Conservation (phyloP, 2,113 vertebrate genomes). For the Hirundichthys speculiger region DNA sequence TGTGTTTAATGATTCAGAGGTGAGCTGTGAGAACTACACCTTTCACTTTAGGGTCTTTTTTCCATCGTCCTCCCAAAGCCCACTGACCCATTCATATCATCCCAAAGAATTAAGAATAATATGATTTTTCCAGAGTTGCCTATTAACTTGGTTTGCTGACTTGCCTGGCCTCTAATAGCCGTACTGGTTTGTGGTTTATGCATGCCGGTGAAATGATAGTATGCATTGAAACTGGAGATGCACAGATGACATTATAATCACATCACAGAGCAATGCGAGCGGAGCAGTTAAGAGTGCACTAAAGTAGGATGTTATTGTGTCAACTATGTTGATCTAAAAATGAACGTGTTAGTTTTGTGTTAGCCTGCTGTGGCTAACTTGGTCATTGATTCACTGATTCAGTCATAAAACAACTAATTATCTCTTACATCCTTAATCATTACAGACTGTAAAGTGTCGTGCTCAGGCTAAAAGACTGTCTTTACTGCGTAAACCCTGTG, state of each 20-base stretch:
- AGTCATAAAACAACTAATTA: slow-evolving; percentile 14
- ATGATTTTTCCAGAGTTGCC: slow-evolving; percentile 44
- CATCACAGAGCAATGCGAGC: slow-evolving; percentile 23
- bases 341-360: neutral
- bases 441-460: slow-evolving; percentile 3
- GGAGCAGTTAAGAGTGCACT: slow-evolving; percentile 12
- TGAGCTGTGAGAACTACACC: slow-evolving; percentile 42
- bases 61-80: slow-evolving; percentile 25
- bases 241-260: slow-evolving; percentile 38
- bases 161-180: slow-evolving; percentile 42
- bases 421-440: neutral
- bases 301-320: slow-evolving; percentile 9
- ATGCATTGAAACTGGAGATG: slow-evolving; percentile 40
- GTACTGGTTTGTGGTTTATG: slow-evolving; percentile 50
- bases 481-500: slow-evolving; percentile 23
- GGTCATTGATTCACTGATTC: slow-evolving; percentile 9
- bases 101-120: slow-evolving; percentile 26
- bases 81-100: slow-evolving; percentile 32
- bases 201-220: slow-evolving; percentile 50
- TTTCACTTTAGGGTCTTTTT: slow-evolving; percentile 8
- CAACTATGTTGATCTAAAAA: slow-evolving; percentile 6
- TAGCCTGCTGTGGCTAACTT: neutral
- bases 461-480: slow-evolving; percentile 12
- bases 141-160: slow-evolving; percentile 46
- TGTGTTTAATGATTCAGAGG: slow-evolving; percentile 60